Evolutionary conservation across 2,797 vertebrate genomes (phyloP).

Genomic region (Lemur catta): DNA sequence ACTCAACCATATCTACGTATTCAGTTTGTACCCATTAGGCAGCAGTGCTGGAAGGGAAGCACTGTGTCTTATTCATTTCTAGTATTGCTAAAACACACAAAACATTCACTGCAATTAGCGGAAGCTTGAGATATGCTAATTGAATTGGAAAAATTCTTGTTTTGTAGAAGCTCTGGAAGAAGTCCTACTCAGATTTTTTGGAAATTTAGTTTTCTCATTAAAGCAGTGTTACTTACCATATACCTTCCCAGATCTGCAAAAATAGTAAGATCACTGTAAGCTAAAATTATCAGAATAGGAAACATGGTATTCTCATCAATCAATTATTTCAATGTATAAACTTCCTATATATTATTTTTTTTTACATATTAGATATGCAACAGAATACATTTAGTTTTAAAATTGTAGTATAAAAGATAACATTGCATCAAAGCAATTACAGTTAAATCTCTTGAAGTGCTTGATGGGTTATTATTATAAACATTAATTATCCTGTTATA

Average conservation of each 20-base stretch:
- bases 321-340: not conserved
- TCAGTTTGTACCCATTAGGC: not conserved
- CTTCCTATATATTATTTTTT: not conserved
- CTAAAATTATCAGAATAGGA: not conserved
- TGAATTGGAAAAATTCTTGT: not conserved
- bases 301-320: not conserved
- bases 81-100: not conserved
- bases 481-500: slow-evolving; percentile 9
- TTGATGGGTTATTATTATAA: not conserved
- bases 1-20: not conserved
- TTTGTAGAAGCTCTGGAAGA: not conserved
- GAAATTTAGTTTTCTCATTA: not conserved
- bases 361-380: not conserved
- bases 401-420: not conserved
- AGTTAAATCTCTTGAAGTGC: not conserved
- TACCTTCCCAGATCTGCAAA: not conserved
- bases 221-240: not conserved
- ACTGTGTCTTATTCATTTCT: not conserved
- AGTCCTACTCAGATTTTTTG: not conserved
- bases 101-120: not conserved
- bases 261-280: not conserved
- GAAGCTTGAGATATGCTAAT: not conserved
- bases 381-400: not conserved
- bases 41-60: not conserved
- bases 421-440: not conserved